Evolutionary conservation across 2,888 invertebrate genomes (phyloP).

Genomic region (Gymnoscelis rufifasciata): DNA sequence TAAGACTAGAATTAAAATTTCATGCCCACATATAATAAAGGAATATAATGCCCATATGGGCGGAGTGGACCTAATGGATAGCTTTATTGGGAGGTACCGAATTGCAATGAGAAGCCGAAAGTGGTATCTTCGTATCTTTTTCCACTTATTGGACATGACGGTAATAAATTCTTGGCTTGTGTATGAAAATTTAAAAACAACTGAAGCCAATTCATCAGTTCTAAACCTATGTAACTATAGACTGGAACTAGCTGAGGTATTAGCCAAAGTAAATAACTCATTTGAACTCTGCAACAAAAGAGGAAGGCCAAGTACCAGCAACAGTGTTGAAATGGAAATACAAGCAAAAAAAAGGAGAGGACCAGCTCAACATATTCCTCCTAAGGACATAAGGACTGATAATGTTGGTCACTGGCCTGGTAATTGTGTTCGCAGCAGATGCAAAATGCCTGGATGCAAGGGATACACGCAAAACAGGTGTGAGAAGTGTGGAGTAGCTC

Average conservation of each 20-base stretch:
- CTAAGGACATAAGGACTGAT: conserved; percentile 23
- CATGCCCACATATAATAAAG: conserved; percentile 33
- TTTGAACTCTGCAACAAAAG: conserved; percentile 36
- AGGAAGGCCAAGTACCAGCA: conserved; percentile 38
- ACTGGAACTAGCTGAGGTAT: conserved; percentile 40
- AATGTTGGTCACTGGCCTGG: conserved; percentile 38
- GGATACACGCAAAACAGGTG: conserved; percentile 37
- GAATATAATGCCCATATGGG: conserved; percentile 47
- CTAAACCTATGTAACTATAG: conserved; percentile 23
- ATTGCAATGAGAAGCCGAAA: conserved; percentile 31
- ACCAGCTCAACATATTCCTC: conserved; percentile 35
- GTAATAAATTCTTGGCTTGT: conserved; percentile 43
- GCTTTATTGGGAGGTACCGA: conserved; percentile 30
- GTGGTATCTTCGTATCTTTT: conserved; percentile 37
- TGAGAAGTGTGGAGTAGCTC: conserved; percentile 40
- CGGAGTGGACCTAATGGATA: conserved; percentile 39
- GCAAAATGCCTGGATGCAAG: conserved; percentile 38
- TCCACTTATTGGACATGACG: conserved; percentile 39
- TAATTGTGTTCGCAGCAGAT: conserved; percentile 34
- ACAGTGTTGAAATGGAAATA: conserved; percentile 36
- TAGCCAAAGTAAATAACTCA: conserved; percentile 35
- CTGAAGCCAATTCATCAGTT: conserved; percentile 31
- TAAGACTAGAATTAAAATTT: conserved; percentile 28
- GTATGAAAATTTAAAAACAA: conserved; percentile 28
- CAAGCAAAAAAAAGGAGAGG: conserved; percentile 37